phyloP scores from a whole-genome alignment of 2,797 vertebrate species.

The Novumbra hubbsi region DNA sequence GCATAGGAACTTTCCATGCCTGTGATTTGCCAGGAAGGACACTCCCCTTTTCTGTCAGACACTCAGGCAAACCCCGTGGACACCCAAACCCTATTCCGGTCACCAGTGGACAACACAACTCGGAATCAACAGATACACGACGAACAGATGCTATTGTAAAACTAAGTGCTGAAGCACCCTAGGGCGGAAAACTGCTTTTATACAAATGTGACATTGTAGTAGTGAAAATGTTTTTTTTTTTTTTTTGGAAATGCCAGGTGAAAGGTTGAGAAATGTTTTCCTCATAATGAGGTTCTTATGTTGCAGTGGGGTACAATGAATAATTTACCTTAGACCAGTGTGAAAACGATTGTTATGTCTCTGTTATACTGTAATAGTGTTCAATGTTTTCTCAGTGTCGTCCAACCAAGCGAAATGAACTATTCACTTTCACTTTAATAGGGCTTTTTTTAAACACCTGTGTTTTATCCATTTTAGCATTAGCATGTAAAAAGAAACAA shows the following conservation, averaged over 20 bases:
- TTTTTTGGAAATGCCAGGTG: background rate
- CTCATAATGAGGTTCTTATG: slow-evolving; percentile 38
- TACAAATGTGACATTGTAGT: background rate
- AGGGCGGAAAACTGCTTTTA: background rate
- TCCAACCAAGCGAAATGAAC: background rate
- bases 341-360: background rate
- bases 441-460: background rate
- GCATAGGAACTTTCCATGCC: background rate
- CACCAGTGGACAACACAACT: background rate
- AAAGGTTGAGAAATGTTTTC: slow-evolving; percentile 20
- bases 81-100: background rate
- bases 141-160: background rate
- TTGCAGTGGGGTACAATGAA: slow-evolving; percentile 7
- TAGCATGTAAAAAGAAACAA: slow-evolving; percentile 9
- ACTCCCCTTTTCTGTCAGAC: background rate
- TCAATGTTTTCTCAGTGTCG: slow-evolving; percentile 10
- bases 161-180: background rate
- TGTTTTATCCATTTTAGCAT: background rate
- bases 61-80: background rate
- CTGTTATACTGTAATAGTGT: slow-evolving; percentile 15
- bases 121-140: background rate
- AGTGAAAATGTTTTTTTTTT: background rate
- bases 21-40: background rate
- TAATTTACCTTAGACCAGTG: background rate
- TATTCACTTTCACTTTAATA: background rate